phyloP scores from a whole-genome alignment of 2,888 invertebrate genomes.

The Tetramorium bicarinatum region DNA sequence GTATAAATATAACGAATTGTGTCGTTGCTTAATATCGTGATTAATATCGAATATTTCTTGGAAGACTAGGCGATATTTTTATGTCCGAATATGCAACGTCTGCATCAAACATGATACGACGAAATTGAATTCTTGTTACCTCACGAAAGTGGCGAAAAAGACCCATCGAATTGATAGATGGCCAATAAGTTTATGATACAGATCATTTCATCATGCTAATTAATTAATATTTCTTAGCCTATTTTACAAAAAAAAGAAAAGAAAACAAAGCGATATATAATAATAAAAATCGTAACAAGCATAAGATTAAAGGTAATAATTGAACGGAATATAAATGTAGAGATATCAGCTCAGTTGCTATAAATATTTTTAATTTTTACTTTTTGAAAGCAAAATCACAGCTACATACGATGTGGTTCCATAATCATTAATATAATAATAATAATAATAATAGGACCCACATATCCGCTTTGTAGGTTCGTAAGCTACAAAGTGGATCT shows the following conservation, averaged over 20 bases:
- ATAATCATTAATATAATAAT: conserved; percentile 82
- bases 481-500: conserved; percentile 15
- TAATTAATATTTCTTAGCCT: background rate
- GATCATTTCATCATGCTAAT: background rate
- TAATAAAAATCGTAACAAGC: background rate
- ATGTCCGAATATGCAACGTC: conserved; percentile 20
- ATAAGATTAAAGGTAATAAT: conserved; percentile 1
- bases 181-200: background rate
- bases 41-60: background rate
- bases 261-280: background rate
- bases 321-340: background rate
- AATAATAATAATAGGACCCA: conserved; percentile 77
- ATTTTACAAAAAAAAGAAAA: background rate
- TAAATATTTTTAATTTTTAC: conserved; percentile 86
- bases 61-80: conserved; percentile 2
- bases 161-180: background rate
- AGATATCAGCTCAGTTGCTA: conserved; percentile 78
- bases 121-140: background rate
- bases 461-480: conserved; percentile 33
- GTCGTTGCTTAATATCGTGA: background rate
- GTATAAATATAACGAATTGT: background rate
- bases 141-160: background rate
- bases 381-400: conserved; percentile 86
- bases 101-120: background rate
- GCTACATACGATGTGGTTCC: conserved; percentile 86